Percentiles rank a stretch among this genome's conserved stretches.
Evolutionary conservation across 2,888 invertebrate species (phyloP).

Genomic region (Vesta saturnalis): DNA sequence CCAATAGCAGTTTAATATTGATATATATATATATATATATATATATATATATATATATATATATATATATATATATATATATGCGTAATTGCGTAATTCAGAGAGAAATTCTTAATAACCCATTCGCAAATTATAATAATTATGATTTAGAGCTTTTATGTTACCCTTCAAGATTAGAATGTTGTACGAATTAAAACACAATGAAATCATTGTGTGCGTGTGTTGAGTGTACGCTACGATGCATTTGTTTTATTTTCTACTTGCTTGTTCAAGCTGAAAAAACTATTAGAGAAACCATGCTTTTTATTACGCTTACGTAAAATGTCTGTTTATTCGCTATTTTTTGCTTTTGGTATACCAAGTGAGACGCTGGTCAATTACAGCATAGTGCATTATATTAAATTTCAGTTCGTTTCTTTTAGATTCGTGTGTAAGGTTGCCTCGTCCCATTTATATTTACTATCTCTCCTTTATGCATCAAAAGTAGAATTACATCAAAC

Average conservation of each 20-base stretch:
- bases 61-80: no score
- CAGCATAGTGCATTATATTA: not conserved
- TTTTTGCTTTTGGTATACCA: not conserved
- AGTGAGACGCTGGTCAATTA: not conserved
- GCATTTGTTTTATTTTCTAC: not conserved
- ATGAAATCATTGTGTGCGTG: not conserved
- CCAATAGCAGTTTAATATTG: not conserved
- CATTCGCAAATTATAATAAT: not conserved
- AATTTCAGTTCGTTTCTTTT: not conserved
- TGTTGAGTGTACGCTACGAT: not conserved
- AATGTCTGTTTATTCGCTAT: not conserved
- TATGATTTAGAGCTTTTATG: not conserved
- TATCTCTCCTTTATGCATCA: not conserved
- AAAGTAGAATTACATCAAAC: slow-evolving; percentile 1
- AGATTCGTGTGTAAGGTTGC: not conserved
- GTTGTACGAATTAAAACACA: not conserved
- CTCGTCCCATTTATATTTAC: not conserved
- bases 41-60: no score
- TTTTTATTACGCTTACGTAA: not conserved
- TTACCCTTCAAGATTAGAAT: not conserved
- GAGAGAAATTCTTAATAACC: not conserved
- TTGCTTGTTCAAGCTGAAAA: not conserved
- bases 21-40: no score
- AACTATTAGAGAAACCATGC: not conserved
- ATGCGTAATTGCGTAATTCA: not conserved